Evolutionary conservation across 2,113 vertebrate species (phyloP).

Genomic region (Nesogale talazaci): DNA sequence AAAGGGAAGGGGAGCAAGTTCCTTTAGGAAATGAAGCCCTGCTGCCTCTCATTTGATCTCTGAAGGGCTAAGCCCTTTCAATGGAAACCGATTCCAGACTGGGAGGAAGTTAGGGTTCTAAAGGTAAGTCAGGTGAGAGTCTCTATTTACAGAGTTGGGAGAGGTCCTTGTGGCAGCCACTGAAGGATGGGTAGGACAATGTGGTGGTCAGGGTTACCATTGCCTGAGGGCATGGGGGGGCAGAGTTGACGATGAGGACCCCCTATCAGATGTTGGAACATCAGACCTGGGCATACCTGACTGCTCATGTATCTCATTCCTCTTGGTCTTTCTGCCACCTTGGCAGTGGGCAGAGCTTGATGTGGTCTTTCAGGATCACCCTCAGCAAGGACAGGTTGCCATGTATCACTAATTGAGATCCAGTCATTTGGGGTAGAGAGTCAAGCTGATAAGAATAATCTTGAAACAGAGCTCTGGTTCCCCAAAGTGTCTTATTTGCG

Average conservation of each 20-base stretch:
- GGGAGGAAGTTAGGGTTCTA: background rate
- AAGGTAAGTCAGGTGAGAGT: background rate
- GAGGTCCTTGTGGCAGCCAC: background rate
- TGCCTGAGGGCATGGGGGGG: background rate
- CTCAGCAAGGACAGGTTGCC: background rate
- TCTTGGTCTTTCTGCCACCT: background rate
- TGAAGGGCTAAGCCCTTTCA: background rate
- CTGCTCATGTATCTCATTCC: background rate
- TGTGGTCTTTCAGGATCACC: background rate
- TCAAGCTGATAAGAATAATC: background rate
- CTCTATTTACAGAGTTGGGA: background rate
- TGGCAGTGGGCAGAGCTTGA: background rate
- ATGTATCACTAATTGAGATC: background rate
- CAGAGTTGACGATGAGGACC: rapidly evolving
- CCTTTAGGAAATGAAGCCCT: constrained; percentile 3
- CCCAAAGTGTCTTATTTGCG: constrained; percentile 40
- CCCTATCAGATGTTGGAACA: background rate
- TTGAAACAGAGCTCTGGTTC: constrained; percentile 39
- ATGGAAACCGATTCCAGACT: background rate
- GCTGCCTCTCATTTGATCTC: background rate
- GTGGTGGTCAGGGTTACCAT: too few relatives aligned
- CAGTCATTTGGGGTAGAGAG: background rate
- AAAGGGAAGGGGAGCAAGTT: background rate
- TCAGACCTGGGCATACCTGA: background rate
- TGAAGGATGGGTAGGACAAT: background rate